Evolutionary conservation across 2,888 invertebrate genomes (phyloP), one percentile per base, ranked within the genome.

Genomic region (Nephrocerus scutellatus): DNA sequence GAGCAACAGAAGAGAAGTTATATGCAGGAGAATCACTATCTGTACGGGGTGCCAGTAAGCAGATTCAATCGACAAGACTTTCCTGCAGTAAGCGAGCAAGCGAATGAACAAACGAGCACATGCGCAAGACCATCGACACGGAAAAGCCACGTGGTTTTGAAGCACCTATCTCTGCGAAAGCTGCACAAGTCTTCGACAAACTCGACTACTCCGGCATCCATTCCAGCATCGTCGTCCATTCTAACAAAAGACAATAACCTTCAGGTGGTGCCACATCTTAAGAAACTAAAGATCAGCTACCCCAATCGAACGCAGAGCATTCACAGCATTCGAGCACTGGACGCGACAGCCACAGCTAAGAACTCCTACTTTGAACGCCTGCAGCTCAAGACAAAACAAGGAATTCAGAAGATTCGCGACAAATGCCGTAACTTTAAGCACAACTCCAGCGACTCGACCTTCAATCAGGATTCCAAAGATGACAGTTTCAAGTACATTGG

Each of bases 401-500:
- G 67, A 13, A 50, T 68, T 8, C 60, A 62, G 21, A 63, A 63
- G 43, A 60, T 68, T 18, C 60, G 63, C 7, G 62, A 66, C 35
- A 68, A 68, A 47, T 68, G 65, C 30, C 60, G 62, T 26, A 62
- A 63, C 31, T 59, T 65, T 13, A 63, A 62, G 48, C 50, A 48
- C 7, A 41, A 26, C 41, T 9, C 45, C 29, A 10, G 41, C 28
- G 46, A 42, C 30, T 48, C 43, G 6, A 30, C 36, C 20, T 62
- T 61, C 32, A 60, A 57, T n/a, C 57, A 56, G 8, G 52, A 64
- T 20, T 47, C 63, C 24, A 62, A 60, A 20, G 63, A 65, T 19
- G 63, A 65, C 33, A 65, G 66, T 21, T 64, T 65, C 41, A 62
- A 63, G 21, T 64, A 63, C 31, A 65, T 64, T 9, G 59, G 60